Base-by-base conservation (phyloP, 35 echinoderm and acorn worm species). In the Lytechinus variegatus region DNA sequence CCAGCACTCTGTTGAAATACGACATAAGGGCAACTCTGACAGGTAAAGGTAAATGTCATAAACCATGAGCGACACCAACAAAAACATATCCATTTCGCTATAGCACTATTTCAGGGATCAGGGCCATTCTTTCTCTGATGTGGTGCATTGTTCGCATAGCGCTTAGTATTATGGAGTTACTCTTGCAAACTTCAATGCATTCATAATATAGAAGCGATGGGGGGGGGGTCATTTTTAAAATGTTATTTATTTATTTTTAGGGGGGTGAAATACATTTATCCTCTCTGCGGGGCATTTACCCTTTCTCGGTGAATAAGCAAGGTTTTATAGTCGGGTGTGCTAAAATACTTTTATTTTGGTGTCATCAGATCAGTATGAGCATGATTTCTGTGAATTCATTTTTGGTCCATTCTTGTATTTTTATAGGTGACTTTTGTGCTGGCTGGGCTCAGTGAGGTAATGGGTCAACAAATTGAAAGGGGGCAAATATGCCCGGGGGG, bases 11-110 rank as follows among this genome's bases (percentile, higher is more conserved):
- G 9, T 6, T 79, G 66, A 79, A 79, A 79, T 79, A 79, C 66
- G 66, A 79, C 66, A 79, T 79, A 79, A 79, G 66, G 66, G 66
- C 66, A 79, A n/a, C 66, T 79, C 66, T 79, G 66, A 79, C 66
- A 79, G 66, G 66, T 16, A 79, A 79, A 79, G 66, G 66, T 79
- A 79, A 79, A 79, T 79, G 66, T 3, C 66, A 79, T 79, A 79
- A 79, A 79, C 66, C 66, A 79, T 79, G 66, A 79, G 66, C 66
- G 66, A 79, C 66, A 79, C 66, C 66, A 79, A 79, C 66, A 79
- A 79, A 79, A 79, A 79, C 16, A 79, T 79, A 79, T 79, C 66
- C 66, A 79, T 79, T 79, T 79, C 12, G 19, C 66, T n/a, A 16
- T 24, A n/a, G 16, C 19, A 24, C 12, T 24, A 79, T n/a, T 79